Evolutionary conservation across 1,140 invertebrate species (phyloP).

Genomic region (Dufourea novaeangliae): DNA sequence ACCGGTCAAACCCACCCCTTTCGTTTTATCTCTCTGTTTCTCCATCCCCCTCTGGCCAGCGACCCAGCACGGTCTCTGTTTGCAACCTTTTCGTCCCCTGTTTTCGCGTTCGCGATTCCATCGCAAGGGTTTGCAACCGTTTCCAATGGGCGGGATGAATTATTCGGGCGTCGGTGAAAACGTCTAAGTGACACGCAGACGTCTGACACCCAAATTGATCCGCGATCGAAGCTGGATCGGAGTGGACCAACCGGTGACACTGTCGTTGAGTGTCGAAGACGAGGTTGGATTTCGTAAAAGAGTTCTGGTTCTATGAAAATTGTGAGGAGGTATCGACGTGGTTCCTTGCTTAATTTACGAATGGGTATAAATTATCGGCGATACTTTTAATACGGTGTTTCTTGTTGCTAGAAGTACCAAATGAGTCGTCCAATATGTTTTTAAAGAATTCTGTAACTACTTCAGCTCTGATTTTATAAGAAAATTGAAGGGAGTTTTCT

Average conservation of each 20-base stretch:
- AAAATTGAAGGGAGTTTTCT: too few relatives aligned
- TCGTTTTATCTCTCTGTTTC: slow-evolving; percentile 30
- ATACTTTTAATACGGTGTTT: too few relatives aligned
- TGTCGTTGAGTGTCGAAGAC: not conserved
- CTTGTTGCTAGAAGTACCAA: too few relatives aligned
- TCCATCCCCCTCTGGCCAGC: not conserved
- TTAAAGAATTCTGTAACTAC: too few relatives aligned
- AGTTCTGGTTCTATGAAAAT: not conserved
- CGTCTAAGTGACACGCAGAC: slow-evolving; percentile 79
- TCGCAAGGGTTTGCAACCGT: slow-evolving; percentile 51
- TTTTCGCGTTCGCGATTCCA: slow-evolving; percentile 40
- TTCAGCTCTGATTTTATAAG: too few relatives aligned
- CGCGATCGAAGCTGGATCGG: slow-evolving; percentile 70
- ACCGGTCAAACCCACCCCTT: slow-evolving; percentile 54
- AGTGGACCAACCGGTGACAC: not conserved
- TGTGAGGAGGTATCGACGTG: too few relatives aligned
- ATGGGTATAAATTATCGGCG: too few relatives aligned
- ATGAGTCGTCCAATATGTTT: too few relatives aligned
- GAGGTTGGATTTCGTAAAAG: slow-evolving; percentile 31
- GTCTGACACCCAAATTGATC: slow-evolving; percentile 79
- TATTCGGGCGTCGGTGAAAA: slow-evolving; percentile 77
- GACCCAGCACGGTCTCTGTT: not conserved
- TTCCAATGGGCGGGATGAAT: slow-evolving; percentile 75
- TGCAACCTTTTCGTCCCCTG: slow-evolving; percentile 12
- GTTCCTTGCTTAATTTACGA: slow-evolving; percentile 75